Percentiles rank a stretch among this genome's conserved stretches.
These are phyloP conservation scores for Aleadryas rufinucha DNA, from an alignment of 2,113 vertebrate species.

Conservation along the genomic window DNA sequence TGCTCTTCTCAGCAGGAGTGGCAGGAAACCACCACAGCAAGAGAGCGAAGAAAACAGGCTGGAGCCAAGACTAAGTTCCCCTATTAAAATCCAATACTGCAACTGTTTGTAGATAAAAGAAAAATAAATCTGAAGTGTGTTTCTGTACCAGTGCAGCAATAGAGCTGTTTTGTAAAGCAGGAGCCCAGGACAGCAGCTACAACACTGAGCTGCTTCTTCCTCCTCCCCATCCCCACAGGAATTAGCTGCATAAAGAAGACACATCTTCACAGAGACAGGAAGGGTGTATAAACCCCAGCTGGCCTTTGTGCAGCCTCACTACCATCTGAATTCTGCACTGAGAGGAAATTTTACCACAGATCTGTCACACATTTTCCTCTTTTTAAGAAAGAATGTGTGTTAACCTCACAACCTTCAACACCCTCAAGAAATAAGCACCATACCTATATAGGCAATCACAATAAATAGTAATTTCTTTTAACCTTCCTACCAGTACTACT, in stretches of 20 bases:
- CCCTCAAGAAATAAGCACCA: not conserved
- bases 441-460: rapidly evolving
- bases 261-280: not conserved
- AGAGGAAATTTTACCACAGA: not conserved
- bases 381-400: not conserved
- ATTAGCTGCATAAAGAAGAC: not conserved
- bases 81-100: not conserved
- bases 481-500: not conserved
- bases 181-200: not conserved
- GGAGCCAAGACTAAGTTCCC: not conserved
- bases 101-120: not conserved
- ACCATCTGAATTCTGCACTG: not conserved
- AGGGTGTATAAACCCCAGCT: not conserved
- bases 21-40: not conserved
- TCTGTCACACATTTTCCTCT: not conserved
- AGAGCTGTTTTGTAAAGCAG: not conserved
- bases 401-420: not conserved
- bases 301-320: not conserved
- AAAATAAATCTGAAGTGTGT: not conserved
- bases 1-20: not conserved
- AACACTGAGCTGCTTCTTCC: not conserved
- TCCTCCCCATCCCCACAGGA: not conserved
- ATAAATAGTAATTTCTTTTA: not conserved
- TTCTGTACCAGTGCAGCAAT: not conserved
- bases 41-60: not conserved